A percentile compares a stretch with the other conserved stretches of the same genome.
phyloP scores from a whole-genome alignment of 1,140 invertebrate species.

The Pogonus chalceus region DNA sequence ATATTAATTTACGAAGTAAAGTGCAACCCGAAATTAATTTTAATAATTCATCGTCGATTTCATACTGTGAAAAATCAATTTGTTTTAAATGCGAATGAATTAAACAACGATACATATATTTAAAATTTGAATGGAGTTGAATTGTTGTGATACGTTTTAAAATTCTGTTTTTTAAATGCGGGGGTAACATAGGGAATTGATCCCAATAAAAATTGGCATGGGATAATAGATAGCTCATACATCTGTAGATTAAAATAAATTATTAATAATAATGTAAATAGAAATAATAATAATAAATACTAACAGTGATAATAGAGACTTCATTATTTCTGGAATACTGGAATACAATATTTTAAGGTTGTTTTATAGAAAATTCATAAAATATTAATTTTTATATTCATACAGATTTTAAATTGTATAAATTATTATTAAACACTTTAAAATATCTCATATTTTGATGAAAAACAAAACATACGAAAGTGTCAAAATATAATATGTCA shows the following conservation, averaged over 20 bases:
- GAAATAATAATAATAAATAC: slow-evolving; percentile 12
- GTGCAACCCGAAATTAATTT: not conserved
- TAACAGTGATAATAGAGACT: slow-evolving; percentile 14
- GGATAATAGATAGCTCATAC: slow-evolving; percentile 10
- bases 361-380: slow-evolving; percentile 14
- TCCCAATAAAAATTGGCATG: slow-evolving; percentile 11
- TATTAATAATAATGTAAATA: slow-evolving; percentile 9
- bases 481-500: no score
- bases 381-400: slow-evolving; percentile 8
- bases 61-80: not conserved
- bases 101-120: not conserved
- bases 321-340: slow-evolving; percentile 12
- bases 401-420: not conserved
- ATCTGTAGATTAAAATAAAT: slow-evolving; percentile 13
- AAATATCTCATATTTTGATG: no score
- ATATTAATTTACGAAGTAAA: not conserved
- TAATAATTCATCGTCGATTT: not conserved
- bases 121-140: not conserved
- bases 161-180: not conserved
- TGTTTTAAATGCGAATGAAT: not conserved
- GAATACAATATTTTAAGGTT: slow-evolving; percentile 10
- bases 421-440: no score
- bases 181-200: slow-evolving; percentile 6
- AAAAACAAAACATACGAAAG: no score
- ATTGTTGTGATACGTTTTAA: not conserved